Evolutionary conservation across 2,113 vertebrate species (phyloP).

Genomic region (Nibea albiflora): DNA sequence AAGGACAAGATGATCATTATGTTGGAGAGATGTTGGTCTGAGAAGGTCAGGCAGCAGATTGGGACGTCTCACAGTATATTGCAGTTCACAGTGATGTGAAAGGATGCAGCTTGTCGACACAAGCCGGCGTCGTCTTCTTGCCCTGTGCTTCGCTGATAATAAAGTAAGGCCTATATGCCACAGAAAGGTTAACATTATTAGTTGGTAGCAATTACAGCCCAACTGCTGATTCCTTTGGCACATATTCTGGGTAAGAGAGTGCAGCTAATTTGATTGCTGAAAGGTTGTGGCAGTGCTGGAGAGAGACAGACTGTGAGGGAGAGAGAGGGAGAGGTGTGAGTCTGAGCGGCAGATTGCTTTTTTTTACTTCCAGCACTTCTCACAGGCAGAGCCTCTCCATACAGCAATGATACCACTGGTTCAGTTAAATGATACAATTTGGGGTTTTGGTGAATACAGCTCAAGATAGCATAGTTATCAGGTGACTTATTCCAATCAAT

Average conservation of each 20-base stretch:
- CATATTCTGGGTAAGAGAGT: conserved; percentile 47
- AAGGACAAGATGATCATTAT: background rate
- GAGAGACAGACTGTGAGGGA: conserved; percentile 50
- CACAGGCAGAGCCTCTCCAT: background rate
- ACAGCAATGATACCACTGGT: background rate
- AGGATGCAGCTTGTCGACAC: conserved; percentile 20
- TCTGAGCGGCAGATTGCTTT: conserved; percentile 51
- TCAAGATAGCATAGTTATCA: too few relatives aligned
- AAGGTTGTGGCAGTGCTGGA: conserved; percentile 50
- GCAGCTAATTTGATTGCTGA: conserved; percentile 63
- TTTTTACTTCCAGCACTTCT: conserved; percentile 36
- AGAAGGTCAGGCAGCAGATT: conserved; percentile 18
- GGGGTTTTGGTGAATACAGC: background rate
- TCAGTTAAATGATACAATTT: background rate
- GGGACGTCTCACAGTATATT: background rate
- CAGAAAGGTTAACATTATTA: conserved; percentile 75
- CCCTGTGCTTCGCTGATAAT: conserved; percentile 26
- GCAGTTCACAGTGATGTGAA: background rate
- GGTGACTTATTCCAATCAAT: background rate
- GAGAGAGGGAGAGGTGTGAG: conserved; percentile 52
- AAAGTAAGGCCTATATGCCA: conserved; percentile 40
- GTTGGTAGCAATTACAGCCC: conserved; percentile 63
- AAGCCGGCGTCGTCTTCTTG: background rate
- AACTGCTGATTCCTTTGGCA: conserved; percentile 61
- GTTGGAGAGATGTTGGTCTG: background rate